Conservation (phyloP, 2,113 vertebrate species). For the Procavia capensis region DNA sequence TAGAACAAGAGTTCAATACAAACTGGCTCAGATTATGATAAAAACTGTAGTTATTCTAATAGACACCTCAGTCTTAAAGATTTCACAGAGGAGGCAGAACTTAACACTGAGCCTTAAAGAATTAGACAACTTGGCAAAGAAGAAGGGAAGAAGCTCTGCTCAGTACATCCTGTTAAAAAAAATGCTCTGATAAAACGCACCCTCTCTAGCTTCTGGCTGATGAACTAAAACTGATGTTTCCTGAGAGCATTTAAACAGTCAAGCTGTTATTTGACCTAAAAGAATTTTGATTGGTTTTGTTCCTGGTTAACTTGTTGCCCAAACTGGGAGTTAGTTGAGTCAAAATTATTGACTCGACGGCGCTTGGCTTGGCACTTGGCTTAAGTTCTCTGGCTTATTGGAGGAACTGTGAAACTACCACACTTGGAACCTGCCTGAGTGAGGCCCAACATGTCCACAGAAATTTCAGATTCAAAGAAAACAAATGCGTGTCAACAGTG, state of each 20-base stretch:
- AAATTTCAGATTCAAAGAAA: not conserved
- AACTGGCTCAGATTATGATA: not conserved
- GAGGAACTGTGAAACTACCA: not conserved
- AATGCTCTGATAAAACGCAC: not conserved
- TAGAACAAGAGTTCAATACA: not conserved
- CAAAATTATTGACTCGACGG: no score
- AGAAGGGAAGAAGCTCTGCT: not conserved
- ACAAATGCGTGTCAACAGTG: not conserved
- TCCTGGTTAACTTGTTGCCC: not conserved
- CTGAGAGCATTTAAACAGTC: not conserved
- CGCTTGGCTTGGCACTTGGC: no score
- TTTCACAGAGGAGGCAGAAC: not conserved
- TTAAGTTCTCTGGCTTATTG: not conserved
- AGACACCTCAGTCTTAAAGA: not conserved
- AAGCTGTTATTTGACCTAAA: not conserved
- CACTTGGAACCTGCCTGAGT: not conserved
- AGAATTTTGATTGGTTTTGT: not conserved
- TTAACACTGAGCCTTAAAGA: not conserved
- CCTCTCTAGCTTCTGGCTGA: not conserved
- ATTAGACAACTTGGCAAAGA: conserved; percentile 28
- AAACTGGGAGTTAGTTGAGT: not conserved
- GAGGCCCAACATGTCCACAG: not conserved
- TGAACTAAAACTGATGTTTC: not conserved
- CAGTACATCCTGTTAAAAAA: not conserved
- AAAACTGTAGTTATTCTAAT: not conserved